These are phyloP conservation scores for Nothocercus nigrocapillus DNA, from an alignment of 2,113 vertebrate species.

Conservation along the genomic window DNA sequence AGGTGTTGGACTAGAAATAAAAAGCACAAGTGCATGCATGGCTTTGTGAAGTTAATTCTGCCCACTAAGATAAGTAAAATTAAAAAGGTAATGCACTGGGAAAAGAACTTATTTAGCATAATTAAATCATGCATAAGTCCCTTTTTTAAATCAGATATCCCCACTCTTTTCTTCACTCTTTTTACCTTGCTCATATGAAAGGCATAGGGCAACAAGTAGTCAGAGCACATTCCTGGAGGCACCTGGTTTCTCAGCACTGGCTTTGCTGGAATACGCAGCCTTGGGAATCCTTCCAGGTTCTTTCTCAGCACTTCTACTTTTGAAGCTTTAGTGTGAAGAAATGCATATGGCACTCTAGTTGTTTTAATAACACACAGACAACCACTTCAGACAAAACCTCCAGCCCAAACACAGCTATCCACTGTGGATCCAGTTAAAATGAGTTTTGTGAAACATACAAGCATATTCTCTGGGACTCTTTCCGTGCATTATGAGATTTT, in stretches of 20 bases:
- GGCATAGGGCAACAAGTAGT: neutral
- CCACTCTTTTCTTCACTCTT: neutral
- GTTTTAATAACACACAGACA: neutral
- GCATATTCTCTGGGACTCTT: neutral
- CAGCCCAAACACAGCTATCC: neutral
- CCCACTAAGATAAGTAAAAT: neutral
- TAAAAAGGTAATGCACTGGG: neutral
- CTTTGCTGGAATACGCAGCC: accelerated
- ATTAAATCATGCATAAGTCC: neutral
- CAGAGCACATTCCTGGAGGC: neutral
- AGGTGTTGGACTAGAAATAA: neutral
- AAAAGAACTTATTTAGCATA: neutral
- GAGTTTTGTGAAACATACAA: neutral
- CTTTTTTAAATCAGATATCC: neutral
- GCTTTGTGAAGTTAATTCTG: neutral
- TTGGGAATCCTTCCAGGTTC: neutral
- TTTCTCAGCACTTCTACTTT: neutral
- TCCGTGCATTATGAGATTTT: neutral
- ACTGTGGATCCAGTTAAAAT: neutral
- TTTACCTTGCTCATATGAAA: neutral
- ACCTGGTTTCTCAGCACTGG: neutral
- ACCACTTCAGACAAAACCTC: neutral
- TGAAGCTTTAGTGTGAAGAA: neutral
- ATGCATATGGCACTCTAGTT: neutral
- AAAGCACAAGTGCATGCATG: neutral